Evolutionary conservation across 2,888 invertebrate genomes (phyloP).

Genomic region (Theretra japonica): DNA sequence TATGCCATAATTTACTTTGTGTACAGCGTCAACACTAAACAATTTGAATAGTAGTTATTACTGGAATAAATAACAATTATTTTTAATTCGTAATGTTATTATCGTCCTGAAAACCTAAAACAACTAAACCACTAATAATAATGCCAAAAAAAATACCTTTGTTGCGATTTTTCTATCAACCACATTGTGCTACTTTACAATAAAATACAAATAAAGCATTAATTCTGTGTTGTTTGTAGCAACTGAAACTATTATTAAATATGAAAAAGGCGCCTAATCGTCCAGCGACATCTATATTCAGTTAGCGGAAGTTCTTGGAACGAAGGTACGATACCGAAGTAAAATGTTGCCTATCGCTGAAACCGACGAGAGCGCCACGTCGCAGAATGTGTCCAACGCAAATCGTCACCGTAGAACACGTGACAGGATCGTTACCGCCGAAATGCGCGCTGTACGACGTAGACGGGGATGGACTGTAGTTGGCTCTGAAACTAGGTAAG

Average conservation of each 20-base stretch:
- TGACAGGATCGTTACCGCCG: conserved; percentile 76
- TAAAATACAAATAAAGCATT: neutral
- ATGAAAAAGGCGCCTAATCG: neutral
- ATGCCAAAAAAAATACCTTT: too few species aligned
- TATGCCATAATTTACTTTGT: neutral
- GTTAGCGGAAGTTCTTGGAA: conserved; percentile 25
- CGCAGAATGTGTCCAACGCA: conserved; percentile 48
- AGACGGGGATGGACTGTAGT: conserved; percentile 91
- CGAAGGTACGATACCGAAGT: neutral
- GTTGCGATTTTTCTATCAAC: neutral
- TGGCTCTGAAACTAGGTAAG: conserved; percentile 90
- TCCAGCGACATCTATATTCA: conserved; percentile 25
- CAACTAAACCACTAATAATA: too few species aligned
- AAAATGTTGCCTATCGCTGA: conserved; percentile 78
- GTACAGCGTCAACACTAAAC: neutral
- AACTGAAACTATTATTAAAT: neutral
- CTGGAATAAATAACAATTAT: too few species aligned
- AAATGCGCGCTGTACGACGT: conserved; percentile 82
- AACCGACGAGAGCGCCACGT: conserved; percentile 71
- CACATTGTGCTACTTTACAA: conserved; percentile 25
- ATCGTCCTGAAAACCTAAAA: too few species aligned
- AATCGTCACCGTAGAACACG: conserved; percentile 70
- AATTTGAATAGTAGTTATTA: neutral
- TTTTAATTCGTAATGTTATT: too few species aligned
- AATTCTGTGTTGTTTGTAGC: neutral